Evolutionary conservation across 2,888 invertebrate genomes (phyloP).

Genomic region (Elgonia sp.): DNA sequence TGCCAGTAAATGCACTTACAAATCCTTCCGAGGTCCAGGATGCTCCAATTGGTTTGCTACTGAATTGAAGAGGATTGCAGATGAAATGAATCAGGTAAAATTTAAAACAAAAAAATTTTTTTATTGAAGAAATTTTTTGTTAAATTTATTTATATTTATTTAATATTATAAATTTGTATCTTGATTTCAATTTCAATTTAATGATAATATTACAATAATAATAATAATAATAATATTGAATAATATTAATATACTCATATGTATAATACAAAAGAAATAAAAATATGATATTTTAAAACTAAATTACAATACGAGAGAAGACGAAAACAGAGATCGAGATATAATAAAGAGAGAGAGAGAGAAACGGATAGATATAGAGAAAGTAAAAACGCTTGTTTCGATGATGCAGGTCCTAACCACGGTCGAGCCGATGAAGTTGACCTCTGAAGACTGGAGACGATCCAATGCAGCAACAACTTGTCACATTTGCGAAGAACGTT

Average conservation of each 20-base stretch:
- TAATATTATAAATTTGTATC: no score
- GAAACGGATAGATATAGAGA: no score
- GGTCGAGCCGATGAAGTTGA: conserved; percentile 12
- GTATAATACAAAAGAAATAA: no score
- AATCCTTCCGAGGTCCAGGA: background rate
- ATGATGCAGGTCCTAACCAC: background rate
- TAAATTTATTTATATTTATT: no score
- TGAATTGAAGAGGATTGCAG: conserved; percentile 6
- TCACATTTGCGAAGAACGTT: background rate
- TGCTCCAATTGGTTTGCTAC: background rate
- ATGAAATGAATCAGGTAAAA: conserved; percentile 10
- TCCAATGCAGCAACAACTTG: background rate
- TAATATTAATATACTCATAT: no score
- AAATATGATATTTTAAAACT: no score
- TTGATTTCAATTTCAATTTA: no score
- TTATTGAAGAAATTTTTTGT: no score
- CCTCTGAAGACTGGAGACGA: background rate
- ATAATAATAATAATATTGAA: no score
- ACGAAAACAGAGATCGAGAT: background rate
- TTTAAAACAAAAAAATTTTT: background rate
- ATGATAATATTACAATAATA: no score
- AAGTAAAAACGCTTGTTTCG: background rate
- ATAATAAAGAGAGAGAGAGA: no score
- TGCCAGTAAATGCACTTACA: conserved; percentile 10
- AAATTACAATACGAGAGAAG: no score